Percentiles rank a stretch among this genome's conserved stretches.
These are phyloP conservation scores for Zaprionus gabonicus DNA, from an alignment of 1,140 invertebrate genomes.

Conservation along the genomic window DNA sequence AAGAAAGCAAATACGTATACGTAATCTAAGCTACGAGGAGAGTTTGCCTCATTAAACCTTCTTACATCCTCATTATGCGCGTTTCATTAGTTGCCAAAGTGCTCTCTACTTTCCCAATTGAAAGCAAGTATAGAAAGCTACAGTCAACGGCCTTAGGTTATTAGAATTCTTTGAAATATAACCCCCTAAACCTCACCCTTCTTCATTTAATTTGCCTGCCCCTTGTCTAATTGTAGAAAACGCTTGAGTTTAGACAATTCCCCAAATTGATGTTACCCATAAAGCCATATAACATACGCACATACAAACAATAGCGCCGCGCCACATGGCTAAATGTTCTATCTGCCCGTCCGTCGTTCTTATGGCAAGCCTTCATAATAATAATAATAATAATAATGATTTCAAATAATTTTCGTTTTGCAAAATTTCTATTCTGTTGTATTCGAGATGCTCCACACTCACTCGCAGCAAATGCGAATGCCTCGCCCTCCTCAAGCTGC, in stretches of 20 bases:
- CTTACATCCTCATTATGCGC: conserved; percentile 11
- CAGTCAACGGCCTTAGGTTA: neutral
- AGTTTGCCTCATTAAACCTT: conserved; percentile 15
- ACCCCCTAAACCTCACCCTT: neutral
- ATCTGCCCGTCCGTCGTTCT: neutral
- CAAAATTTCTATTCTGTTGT: conserved; percentile 59
- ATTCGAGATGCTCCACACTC: conserved; percentile 44
- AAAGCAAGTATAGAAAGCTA: neutral
- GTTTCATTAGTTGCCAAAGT: conserved; percentile 11
- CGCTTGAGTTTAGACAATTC: conserved; percentile 61
- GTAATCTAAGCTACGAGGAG: neutral
- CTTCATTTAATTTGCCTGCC: neutral
- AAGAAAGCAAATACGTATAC: neutral
- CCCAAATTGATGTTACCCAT: neutral
- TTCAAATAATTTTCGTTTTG: conserved; percentile 49
- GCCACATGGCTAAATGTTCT: conserved; percentile 47
- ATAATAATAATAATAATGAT: conserved; percentile 31
- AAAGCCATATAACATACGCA: conserved; percentile 33
- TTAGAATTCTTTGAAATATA: neutral
- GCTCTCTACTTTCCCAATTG: conserved; percentile 2
- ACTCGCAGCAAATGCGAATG: conserved; percentile 39
- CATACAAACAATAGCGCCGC: conserved; percentile 23
- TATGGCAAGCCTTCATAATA: conserved; percentile 59
- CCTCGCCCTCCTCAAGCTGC: conserved; percentile 52
- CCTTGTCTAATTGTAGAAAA: conserved; percentile 27